These are phyloP conservation scores for Sternotherus odoratus DNA, from an alignment of 2,797 vertebrate species.

Conservation along the genomic window DNA sequence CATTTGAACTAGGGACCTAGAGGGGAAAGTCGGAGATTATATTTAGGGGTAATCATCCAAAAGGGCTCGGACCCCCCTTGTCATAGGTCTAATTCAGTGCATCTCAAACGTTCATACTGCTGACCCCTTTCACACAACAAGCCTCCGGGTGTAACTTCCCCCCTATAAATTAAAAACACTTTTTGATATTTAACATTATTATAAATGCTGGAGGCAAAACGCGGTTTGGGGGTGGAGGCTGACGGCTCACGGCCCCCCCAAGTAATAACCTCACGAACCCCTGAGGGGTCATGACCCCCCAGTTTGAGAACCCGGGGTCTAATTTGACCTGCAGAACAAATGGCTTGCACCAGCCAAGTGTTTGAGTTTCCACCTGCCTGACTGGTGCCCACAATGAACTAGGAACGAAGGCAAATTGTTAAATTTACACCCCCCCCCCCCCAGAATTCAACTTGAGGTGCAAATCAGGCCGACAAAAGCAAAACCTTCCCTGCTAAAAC, in stretches of 20 bases:
- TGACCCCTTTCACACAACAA: too few species aligned
- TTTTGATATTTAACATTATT: too few species aligned
- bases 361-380: not conserved
- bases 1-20: constrained; percentile 19
- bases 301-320: not conserved
- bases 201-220: too few species aligned
- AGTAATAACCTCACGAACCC: too few species aligned
- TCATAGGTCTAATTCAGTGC: not conserved
- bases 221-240: too few species aligned
- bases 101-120: too few species aligned
- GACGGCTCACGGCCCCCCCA: too few species aligned
- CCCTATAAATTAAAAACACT: too few species aligned
- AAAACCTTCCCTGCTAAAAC: not conserved
- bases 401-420: not conserved
- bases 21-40: constrained; percentile 4
- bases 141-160: too few species aligned
- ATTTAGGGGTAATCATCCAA: not conserved
- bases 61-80: not conserved
- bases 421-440: not conserved
- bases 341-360: constrained; percentile 24
- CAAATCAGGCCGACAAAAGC: constrained; percentile 15
- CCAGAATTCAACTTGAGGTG: constrained; percentile 18
- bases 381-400: not conserved
- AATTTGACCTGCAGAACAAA: not conserved
- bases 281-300: too few species aligned